Evolutionary conservation across 2,888 invertebrate species (phyloP).

Genomic region (Dolichomitus sp.): DNA sequence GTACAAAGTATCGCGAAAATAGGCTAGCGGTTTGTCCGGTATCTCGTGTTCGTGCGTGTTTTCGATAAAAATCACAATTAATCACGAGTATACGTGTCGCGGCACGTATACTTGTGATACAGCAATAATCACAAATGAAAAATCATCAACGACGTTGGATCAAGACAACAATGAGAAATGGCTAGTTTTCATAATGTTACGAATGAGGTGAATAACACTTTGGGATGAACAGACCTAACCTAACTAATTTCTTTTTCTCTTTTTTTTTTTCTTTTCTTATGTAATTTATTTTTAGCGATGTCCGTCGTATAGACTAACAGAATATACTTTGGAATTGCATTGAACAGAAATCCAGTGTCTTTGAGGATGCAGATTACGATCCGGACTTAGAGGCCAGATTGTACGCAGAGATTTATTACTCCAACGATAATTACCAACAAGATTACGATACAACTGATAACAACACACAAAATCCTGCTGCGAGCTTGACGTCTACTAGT

Average conservation of each 20-base stretch:
- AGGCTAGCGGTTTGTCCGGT: background rate
- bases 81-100: conserved; percentile 19
- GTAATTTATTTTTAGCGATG: conserved; percentile 37
- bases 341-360: conserved; percentile 39
- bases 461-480: background rate
- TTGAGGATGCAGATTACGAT: conserved; percentile 49
- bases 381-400: conserved; percentile 77
- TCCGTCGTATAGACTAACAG: background rate
- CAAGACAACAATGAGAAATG: conserved; percentile 56
- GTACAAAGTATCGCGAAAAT: background rate
- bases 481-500: too few relatives aligned
- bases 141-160: background rate
- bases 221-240: conserved; percentile 18
- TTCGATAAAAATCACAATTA: background rate
- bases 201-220: conserved; percentile 53
- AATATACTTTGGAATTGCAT: background rate
- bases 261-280: conserved; percentile 13
- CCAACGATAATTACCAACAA: conserved; percentile 70
- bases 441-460: background rate
- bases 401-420: conserved; percentile 80
- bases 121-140: background rate
- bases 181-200: conserved; percentile 46
- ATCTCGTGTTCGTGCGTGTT: background rate
- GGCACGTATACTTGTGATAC: conserved; percentile 14
- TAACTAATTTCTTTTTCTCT: background rate